Percentiles rank a stretch among this genome's conserved stretches.
phyloP scores from a whole-genome alignment of 2,113 vertebrate genomes.

The Scartelaos histophorus region DNA sequence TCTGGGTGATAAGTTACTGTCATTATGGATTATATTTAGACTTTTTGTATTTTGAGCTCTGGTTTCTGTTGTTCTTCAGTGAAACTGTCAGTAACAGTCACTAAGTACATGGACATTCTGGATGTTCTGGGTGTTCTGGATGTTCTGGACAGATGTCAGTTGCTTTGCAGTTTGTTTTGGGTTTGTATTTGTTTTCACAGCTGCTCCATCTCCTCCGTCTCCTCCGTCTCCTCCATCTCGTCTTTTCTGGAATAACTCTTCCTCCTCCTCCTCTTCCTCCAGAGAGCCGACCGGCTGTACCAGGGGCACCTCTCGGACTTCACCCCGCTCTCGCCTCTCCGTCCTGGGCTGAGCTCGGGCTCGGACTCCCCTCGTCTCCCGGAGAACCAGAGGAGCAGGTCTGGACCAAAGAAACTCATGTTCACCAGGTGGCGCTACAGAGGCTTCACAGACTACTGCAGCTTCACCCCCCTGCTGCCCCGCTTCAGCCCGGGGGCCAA shows the following conservation, averaged over 20 bases:
- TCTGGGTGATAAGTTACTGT: too few relatives aligned
- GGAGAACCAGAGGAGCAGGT: constrained; percentile 68
- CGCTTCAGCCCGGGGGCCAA: constrained; percentile 57
- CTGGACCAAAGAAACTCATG: constrained; percentile 81
- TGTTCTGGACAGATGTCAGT: neutral
- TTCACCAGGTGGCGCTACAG: constrained; percentile 77
- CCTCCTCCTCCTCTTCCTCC: constrained; percentile 22
- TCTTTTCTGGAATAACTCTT: neutral
- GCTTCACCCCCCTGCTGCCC: constrained; percentile 79
- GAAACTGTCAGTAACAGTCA: too few relatives aligned
- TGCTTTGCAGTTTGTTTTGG: neutral
- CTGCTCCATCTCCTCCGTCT: neutral
- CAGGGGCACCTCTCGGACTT: constrained; percentile 82
- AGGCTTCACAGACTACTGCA: constrained; percentile 71
- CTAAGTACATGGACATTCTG: too few relatives aligned
- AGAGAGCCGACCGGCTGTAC: constrained; percentile 81
- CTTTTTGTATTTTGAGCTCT: too few relatives aligned
- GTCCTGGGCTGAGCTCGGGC: constrained; percentile 56
- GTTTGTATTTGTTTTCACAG: neutral
- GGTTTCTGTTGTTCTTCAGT: too few relatives aligned
- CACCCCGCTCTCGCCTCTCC: constrained; percentile 82
- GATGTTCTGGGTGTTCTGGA: neutral
- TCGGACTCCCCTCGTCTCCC: constrained; percentile 63
- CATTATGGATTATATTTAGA: too few relatives aligned
- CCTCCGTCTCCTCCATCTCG: constrained; percentile 13